phyloP scores from a whole-genome alignment of 2,888 invertebrate genomes.

The Cheilosia grossa region DNA sequence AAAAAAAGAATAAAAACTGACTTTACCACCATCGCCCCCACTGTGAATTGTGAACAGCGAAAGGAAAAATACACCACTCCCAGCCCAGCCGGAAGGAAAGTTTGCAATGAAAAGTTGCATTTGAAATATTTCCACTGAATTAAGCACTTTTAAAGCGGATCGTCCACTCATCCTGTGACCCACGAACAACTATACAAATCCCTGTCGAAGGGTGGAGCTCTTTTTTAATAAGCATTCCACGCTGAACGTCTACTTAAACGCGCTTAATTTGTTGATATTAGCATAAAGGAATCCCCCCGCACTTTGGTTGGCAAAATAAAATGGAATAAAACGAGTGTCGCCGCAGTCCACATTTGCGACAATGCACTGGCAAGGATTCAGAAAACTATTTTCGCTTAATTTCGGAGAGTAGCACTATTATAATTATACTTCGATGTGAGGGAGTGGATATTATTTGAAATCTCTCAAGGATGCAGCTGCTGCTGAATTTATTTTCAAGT shows the following conservation, averaged over 20 bases:
- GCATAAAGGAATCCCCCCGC: constrained; percentile 45
- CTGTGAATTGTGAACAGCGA: constrained; percentile 4
- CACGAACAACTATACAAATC: neutral
- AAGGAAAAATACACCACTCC: neutral
- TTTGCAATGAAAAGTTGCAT: constrained; percentile 48
- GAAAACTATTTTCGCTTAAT: constrained; percentile 57
- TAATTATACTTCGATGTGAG: constrained; percentile 45
- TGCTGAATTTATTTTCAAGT: constrained; percentile 35
- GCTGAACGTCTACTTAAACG: constrained; percentile 32
- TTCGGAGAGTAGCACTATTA: constrained; percentile 41
- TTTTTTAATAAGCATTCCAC: constrained; percentile 31
- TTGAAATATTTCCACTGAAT: constrained; percentile 64
- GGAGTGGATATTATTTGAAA: constrained; percentile 32
- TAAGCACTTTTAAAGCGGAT: constrained; percentile 56
- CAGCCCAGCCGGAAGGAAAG: constrained; percentile 51
- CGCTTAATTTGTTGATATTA: constrained; percentile 63
- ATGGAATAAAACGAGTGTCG: constrained; percentile 4
- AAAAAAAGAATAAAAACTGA: neutral
- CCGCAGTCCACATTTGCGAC: constrained; percentile 46
- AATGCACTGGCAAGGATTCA: constrained; percentile 62
- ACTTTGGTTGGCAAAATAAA: constrained; percentile 2
- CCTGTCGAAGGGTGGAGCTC: constrained; percentile 1
- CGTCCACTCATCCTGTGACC: constrained; percentile 13
- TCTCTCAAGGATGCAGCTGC: constrained; percentile 49
- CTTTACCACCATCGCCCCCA: constrained; percentile 5